These are phyloP conservation scores for Dermolepida albohirtum DNA, from an alignment of 2,888 invertebrate genomes.

Conservation along the genomic window DNA sequence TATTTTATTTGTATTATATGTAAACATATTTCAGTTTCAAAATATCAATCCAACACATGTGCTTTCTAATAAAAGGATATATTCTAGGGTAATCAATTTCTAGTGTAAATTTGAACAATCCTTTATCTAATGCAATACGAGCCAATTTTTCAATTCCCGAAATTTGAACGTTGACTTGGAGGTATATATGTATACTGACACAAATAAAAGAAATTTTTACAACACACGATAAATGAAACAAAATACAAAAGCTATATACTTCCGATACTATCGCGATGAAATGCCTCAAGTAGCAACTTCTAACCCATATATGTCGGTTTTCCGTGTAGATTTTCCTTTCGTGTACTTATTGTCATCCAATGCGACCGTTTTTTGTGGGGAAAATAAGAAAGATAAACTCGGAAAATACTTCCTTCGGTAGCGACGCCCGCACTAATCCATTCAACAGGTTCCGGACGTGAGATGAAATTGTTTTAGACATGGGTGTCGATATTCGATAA, in stretches of 20 bases:
- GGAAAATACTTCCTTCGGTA: background rate
- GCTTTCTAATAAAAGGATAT: too few species aligned
- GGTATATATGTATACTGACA: too few species aligned
- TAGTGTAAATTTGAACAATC: too few species aligned
- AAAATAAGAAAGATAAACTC: constrained; percentile 9
- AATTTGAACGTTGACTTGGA: too few species aligned
- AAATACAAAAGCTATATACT: background rate
- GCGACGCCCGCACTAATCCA: background rate
- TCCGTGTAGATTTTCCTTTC: constrained; percentile 7
- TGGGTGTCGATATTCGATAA: background rate
- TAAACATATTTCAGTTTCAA: too few species aligned
- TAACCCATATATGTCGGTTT: constrained; percentile 7
- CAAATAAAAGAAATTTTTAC: too few species aligned
- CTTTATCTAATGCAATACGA: too few species aligned
- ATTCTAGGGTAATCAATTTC: too few species aligned
- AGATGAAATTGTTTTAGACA: constrained; percentile 8
- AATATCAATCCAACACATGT: too few species aligned
- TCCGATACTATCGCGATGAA: background rate
- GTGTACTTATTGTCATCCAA: background rate
- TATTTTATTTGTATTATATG: too few species aligned
- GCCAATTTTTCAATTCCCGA: too few species aligned
- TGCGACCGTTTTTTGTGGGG: background rate
- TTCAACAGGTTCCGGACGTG: constrained; percentile 32
- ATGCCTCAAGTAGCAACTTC: constrained; percentile 2
- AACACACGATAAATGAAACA: too few species aligned